Evolutionary conservation across 2,888 invertebrate species (phyloP).

Genomic region (Norana najaformis): DNA sequence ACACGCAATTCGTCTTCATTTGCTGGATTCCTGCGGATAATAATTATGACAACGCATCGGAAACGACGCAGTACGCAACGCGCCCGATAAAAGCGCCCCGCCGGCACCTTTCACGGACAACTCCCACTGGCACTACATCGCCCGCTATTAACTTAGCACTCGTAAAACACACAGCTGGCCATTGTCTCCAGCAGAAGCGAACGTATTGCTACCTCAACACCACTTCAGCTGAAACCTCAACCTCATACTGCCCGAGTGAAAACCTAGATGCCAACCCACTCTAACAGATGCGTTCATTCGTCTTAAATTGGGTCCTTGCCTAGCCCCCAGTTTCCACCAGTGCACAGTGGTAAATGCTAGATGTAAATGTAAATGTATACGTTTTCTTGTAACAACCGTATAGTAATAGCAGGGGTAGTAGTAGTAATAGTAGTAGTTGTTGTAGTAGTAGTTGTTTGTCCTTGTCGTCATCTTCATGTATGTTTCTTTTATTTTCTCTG

Average conservation of each 20-base stretch:
- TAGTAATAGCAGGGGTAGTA: too few relatives aligned
- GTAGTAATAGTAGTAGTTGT: too few relatives aligned
- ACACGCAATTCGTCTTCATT: slow-evolving; percentile 13
- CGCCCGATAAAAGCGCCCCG: neutral
- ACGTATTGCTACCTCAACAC: too few relatives aligned
- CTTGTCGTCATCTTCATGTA: too few relatives aligned
- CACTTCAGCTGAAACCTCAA: neutral
- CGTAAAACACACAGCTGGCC: neutral
- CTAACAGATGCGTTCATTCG: too few relatives aligned
- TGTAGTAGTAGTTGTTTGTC: too few relatives aligned
- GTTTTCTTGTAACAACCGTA: too few relatives aligned
- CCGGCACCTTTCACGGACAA: neutral
- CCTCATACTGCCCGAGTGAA: neutral
- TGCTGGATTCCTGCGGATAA: neutral
- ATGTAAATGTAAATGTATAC: too few relatives aligned
- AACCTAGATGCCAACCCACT: neutral
- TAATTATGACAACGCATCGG: neutral
- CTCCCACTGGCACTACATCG: neutral
- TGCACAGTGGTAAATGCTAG: too few relatives aligned
- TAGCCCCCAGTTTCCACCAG: too few relatives aligned
- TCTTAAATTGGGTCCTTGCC: too few relatives aligned
- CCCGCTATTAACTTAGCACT: neutral
- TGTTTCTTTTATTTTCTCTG: too few relatives aligned
- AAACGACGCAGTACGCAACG: neutral
- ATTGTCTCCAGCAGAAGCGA: neutral